phyloP scores from a whole-genome alignment of 1,140 invertebrate genomes.

The Diachasma alloeum region DNA sequence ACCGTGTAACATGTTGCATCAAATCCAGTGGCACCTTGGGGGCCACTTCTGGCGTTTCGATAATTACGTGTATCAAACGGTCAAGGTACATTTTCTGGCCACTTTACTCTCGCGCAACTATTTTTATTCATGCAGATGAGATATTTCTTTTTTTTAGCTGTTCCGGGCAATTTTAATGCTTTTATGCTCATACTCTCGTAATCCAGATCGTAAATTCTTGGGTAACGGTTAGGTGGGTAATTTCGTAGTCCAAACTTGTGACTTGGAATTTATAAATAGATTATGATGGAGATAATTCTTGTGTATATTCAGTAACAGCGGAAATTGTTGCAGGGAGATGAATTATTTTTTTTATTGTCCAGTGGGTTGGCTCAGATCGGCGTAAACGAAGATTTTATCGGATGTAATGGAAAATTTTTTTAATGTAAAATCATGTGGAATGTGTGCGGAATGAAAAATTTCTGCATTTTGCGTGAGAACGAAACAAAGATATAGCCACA shows the following conservation, averaged over 20 bases:
- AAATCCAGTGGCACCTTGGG: not conserved
- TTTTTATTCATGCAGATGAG: not conserved
- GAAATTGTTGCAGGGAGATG: not conserved
- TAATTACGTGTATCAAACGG: not conserved
- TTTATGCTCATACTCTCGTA: not conserved
- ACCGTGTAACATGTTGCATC: slow-evolving; percentile 11
- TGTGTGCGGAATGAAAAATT: too few relatives aligned
- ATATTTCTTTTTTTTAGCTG: not conserved
- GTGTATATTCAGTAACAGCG: not conserved
- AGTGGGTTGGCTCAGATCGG: not conserved
- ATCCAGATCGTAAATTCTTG: not conserved
- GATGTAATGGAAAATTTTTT: too few relatives aligned
- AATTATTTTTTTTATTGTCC: not conserved
- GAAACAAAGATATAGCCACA: too few relatives aligned
- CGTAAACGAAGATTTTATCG: too few relatives aligned
- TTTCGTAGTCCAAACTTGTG: not conserved
- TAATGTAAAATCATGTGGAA: too few relatives aligned
- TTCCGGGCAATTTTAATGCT: too few relatives aligned
- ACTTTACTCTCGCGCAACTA: not conserved
- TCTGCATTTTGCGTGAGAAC: too few relatives aligned
- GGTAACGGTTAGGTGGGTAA: not conserved
- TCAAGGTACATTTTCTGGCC: not conserved
- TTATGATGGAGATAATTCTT: not conserved
- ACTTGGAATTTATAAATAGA: not conserved
- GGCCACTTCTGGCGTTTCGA: not conserved